phyloP scores from a whole-genome alignment of 2,797 vertebrate genomes.

The Squalus acanthias region DNA sequence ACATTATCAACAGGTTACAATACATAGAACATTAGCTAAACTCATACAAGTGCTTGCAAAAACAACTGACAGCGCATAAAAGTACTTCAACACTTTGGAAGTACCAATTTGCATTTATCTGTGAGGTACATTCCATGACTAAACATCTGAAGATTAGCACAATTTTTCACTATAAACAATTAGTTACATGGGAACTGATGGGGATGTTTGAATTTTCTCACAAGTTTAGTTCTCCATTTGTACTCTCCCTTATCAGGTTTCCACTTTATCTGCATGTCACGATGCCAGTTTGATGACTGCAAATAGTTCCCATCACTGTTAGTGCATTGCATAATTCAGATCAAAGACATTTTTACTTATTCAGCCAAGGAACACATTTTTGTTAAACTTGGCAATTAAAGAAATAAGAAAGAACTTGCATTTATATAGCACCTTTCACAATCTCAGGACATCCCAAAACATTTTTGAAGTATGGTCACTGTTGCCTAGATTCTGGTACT shows the following conservation, averaged over 20 bases:
- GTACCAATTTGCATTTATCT: not conserved
- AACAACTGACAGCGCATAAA: not conserved
- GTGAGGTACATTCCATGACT: not conserved
- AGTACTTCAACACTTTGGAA: not conserved
- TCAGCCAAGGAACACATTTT: not conserved
- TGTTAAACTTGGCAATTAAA: not conserved
- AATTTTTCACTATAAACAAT: not conserved
- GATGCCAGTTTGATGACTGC: not conserved
- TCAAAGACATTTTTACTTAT: not conserved
- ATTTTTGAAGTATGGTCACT: not conserved
- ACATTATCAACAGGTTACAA: not conserved
- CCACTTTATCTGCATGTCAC: not conserved
- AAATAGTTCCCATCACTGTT: not conserved
- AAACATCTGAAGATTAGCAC: not conserved
- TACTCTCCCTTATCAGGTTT: not conserved
- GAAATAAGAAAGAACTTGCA: not conserved
- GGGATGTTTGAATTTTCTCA: not conserved
- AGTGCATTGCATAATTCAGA: not conserved
- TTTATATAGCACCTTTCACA: too few species aligned
- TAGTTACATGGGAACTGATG: not conserved
- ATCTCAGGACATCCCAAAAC: too few species aligned
- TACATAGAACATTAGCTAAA: not conserved
- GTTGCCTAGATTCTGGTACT: not conserved
- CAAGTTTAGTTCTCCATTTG: not conserved
- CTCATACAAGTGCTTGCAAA: not conserved